Evolutionary conservation across 2,888 invertebrate genomes (phyloP), one percentile per base, ranked within the genome.

Genomic region (Lepidochrysops patricia): DNA sequence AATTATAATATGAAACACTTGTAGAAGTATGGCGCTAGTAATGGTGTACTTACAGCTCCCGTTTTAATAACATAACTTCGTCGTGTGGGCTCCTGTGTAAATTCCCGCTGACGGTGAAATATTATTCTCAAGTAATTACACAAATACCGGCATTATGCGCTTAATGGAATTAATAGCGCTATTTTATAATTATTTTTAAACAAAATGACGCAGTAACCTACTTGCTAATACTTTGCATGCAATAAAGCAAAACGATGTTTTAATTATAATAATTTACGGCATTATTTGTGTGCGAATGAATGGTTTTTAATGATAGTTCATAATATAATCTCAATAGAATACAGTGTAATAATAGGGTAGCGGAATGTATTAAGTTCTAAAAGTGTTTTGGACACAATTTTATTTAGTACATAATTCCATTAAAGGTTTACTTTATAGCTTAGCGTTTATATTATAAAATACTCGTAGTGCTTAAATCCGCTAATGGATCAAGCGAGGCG

Each of bases 1-100:
- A 32, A 12, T 29, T 54, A 29, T 19, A 54, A 54, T 32, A 4
- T 32, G 1, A 29, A 12, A 54, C 27, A 32, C 29, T 32, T 32
- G 3, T 3, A 32, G 2, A 54, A 54, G 32, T 54, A 58, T 26
- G 34, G 34, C 26, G 23, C 49, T 50, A 26, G 50, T 34, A 13
- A 49, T 29, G 58, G 49, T 32, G 58, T 34, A 58, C 52, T 34
- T 34, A 34, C 32, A 50, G 72, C 75, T 72, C 67, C 77, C 72
- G 73, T 76, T 77, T 82, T 82, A 83, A 82, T 82, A 82, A 80
- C 80, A 70, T 72, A 83, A 84, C 80, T 84, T 84, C 72, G 73
- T 75, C 73, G 72, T 69, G 70, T 67, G 71, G 71, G 67, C 66
- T 69, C 70, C 66, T 69, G 74, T 74, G 76, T 76, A 79, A 82